phyloP scores from a whole-genome alignment of 2,113 vertebrate genomes.

The Zosterops hypoxanthus region DNA sequence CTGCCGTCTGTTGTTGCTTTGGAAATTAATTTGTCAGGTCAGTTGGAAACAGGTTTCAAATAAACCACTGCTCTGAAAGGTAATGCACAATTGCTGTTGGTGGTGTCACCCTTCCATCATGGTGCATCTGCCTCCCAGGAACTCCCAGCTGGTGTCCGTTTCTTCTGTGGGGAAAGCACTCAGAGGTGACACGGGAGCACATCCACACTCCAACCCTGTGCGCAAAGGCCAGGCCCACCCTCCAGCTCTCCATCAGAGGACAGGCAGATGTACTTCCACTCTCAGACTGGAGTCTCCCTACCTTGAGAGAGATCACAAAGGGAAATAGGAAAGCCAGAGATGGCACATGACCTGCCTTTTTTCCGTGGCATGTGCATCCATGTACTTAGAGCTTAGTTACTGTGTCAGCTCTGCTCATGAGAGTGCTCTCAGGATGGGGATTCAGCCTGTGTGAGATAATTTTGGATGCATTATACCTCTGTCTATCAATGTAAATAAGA shows the following conservation, averaged over 20 bases:
- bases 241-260: not conserved
- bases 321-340: not conserved
- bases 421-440: not conserved
- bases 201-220: not conserved
- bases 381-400: accelerated
- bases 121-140: not conserved
- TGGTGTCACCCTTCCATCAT: not conserved
- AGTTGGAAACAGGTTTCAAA: conserved; percentile 50
- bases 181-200: accelerated
- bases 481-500: not conserved
- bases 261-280: not conserved
- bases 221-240: not conserved
- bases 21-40: conserved; percentile 47
- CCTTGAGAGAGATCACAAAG: not conserved
- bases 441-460: not conserved
- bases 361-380: no score
- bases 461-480: not conserved
- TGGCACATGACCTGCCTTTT: not conserved
- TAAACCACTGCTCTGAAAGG: conserved; percentile 15
- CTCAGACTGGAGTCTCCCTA: not conserved
- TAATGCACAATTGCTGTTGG: not conserved
- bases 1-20: conserved; percentile 45
- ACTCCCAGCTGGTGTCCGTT: not conserved
- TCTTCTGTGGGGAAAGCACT: not conserved
- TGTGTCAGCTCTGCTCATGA: not conserved